phyloP scores from a whole-genome alignment of 2,797 vertebrate species.

The Phylloscopus collybita region DNA sequence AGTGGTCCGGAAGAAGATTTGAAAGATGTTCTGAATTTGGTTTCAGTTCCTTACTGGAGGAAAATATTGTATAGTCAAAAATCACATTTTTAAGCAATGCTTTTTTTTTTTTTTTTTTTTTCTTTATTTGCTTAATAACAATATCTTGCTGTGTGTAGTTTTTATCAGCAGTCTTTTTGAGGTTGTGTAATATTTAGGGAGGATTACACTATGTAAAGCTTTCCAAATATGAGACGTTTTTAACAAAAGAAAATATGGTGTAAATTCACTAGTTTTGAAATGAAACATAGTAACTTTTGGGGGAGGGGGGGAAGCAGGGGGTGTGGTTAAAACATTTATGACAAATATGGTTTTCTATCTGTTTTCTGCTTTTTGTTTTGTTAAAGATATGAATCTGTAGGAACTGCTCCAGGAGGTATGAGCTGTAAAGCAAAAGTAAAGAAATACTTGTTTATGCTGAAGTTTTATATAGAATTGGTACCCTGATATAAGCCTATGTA shows the following conservation, averaged over 20 bases:
- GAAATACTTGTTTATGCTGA: background rate
- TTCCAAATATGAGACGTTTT: background rate
- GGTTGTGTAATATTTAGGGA: conserved; percentile 37
- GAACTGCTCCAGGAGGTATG: background rate
- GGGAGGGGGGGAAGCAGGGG: fast-evolving
- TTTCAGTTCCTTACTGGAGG: background rate
- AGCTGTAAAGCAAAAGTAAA: background rate
- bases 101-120: conserved; percentile 23
- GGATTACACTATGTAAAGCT: background rate
- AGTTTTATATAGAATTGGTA: conserved; percentile 31
- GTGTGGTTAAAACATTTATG: background rate
- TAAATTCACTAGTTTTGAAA: conserved; percentile 34
- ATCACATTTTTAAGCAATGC: background rate
- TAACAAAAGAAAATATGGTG: background rate
- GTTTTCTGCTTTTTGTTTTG: background rate
- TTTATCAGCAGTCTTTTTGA: conserved; percentile 30
- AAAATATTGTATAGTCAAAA: background rate
- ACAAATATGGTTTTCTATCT: background rate
- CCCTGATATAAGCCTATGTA: conserved; percentile 50
- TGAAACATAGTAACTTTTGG: background rate
- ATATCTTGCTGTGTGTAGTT: conserved; percentile 11
- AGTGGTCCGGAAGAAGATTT: background rate
- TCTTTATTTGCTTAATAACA: conserved; percentile 19
- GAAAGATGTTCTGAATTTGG: background rate
- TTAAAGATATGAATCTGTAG: background rate